A percentile compares a stretch with the other conserved stretches of the same genome.
These are phyloP conservation scores for Phoebastria nigripes DNA, from an alignment of 2,797 vertebrate genomes.

Conservation along the genomic window DNA sequence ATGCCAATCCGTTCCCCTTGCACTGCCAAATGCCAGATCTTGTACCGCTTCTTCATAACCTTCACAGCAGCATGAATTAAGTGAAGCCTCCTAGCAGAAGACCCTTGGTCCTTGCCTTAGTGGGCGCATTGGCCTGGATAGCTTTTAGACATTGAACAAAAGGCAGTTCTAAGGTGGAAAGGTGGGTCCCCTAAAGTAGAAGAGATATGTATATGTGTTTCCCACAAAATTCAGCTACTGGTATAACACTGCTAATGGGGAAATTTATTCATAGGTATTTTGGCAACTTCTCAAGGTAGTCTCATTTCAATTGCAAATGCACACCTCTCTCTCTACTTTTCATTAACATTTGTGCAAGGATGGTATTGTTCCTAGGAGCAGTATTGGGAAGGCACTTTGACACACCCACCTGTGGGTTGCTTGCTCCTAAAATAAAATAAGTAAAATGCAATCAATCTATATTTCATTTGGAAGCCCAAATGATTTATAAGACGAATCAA, in stretches of 20 bases:
- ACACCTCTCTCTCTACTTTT: not conserved
- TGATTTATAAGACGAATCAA: not conserved
- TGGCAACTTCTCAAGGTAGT: not conserved
- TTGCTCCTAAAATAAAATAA: not conserved
- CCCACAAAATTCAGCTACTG: not conserved
- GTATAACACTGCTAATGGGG: not conserved
- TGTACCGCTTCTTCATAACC: not conserved
- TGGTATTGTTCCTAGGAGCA: not conserved
- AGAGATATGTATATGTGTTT: not conserved
- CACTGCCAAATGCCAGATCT: not conserved
- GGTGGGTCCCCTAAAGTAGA: not conserved
- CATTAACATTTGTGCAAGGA: not conserved
- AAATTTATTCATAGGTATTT: not conserved
- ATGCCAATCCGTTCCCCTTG: not conserved
- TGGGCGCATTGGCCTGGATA: not conserved
- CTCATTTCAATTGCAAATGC: conserved; percentile 20
- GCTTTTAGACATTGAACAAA: not conserved
- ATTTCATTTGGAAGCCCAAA: not conserved
- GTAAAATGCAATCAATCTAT: not conserved
- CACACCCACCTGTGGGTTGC: not conserved
- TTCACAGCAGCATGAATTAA: not conserved
- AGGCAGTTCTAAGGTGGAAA: not conserved
- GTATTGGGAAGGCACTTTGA: not conserved
- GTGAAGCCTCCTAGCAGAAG: not conserved
- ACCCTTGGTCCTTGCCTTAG: accelerated